A percentile compares a stretch with the other conserved stretches of the same genome.
phyloP scores from a whole-genome alignment of 2,888 invertebrate species.

The Habroteleia sp. region DNA sequence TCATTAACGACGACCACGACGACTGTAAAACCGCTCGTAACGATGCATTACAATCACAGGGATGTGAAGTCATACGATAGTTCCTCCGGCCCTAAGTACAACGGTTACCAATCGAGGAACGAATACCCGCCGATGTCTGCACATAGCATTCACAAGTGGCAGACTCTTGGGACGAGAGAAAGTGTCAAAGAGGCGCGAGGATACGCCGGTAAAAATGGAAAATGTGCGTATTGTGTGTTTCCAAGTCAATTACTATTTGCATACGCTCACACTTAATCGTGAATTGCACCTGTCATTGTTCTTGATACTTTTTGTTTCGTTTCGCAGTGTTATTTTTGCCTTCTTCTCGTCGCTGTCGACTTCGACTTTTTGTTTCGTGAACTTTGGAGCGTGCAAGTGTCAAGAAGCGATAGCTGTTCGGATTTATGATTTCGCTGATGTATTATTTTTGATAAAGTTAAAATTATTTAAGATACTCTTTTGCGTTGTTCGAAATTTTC shows the following conservation, averaged over 20 bases:
- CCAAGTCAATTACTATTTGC: slow-evolving; percentile 19
- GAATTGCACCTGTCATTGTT: slow-evolving; percentile 36
- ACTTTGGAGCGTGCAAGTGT: neutral
- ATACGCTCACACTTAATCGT: slow-evolving; percentile 13
- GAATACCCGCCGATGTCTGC: slow-evolving; percentile 76
- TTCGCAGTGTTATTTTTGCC: slow-evolving; percentile 1
- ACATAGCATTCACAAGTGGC: slow-evolving; percentile 75
- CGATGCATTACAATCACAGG: slow-evolving; percentile 69
- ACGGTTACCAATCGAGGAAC: slow-evolving; percentile 71
- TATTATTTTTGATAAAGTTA: slow-evolving; percentile 9
- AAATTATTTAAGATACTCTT: neutral
- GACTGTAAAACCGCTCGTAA: slow-evolving; percentile 74
- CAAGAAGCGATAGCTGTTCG: slow-evolving; percentile 7
- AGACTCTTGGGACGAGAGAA: slow-evolving; percentile 73
- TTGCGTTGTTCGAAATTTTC: too few relatives aligned
- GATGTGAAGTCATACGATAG: slow-evolving; percentile 69
- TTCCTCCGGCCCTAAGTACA: slow-evolving; percentile 68
- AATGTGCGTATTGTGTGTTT: slow-evolving; percentile 71
- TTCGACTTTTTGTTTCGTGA: slow-evolving; percentile 14
- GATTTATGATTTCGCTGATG: slow-evolving; percentile 3
- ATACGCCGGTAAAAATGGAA: slow-evolving; percentile 71
- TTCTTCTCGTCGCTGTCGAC: neutral
- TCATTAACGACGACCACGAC: slow-evolving; percentile 72
- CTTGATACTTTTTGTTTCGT: slow-evolving; percentile 23
- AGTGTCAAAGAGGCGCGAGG: slow-evolving; percentile 73